Conservation (phyloP, 1,140 invertebrate species). For the Lethocerus indicus region DNA sequence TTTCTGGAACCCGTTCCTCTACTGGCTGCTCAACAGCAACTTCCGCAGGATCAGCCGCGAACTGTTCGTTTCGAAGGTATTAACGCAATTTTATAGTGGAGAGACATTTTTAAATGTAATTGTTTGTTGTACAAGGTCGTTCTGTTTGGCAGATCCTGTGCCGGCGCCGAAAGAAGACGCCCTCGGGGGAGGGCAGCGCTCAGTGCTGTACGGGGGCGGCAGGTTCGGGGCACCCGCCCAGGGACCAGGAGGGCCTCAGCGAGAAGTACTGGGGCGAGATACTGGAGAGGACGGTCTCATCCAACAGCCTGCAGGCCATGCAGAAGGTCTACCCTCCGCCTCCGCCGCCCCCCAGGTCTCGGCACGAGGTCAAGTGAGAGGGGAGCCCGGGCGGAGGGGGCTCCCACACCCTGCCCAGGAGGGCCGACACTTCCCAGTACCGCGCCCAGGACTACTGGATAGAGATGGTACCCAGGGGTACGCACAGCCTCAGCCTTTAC, state of each 20-base stretch:
- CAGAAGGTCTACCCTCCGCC: conserved; percentile 28
- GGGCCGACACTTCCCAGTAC: too few relatives aligned
- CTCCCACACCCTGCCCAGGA: too few relatives aligned
- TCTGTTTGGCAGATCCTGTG: conserved; percentile 12
- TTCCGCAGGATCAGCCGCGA: conserved; percentile 62
- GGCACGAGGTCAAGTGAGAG: conserved; percentile 1
- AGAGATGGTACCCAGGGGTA: too few relatives aligned
- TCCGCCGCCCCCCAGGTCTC: conserved; percentile 10
- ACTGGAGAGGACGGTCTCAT: conserved; percentile 48
- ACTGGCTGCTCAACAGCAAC: conserved; percentile 70
- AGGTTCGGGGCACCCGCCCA: conserved; percentile 17
- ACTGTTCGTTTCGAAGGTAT: conserved; percentile 52
- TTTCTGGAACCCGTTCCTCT: conserved; percentile 76
- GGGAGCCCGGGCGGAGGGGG: conserved; percentile 3
- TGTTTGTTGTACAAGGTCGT: too few relatives aligned
- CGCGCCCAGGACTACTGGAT: too few relatives aligned
- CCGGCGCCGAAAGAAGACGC: conserved; percentile 13
- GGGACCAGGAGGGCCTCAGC: conserved; percentile 47
- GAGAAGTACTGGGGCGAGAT: conserved; percentile 64
- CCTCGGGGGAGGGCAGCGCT: not conserved
- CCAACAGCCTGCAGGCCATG: conserved; percentile 43
- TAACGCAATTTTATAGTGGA: not conserved
- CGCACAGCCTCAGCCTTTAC: too few relatives aligned
- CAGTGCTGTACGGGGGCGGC: conserved; percentile 7
- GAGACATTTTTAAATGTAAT: not conserved